phyloP scores from a whole-genome alignment of 2,888 invertebrate species.

The Heteromyza rotundicornis region DNA sequence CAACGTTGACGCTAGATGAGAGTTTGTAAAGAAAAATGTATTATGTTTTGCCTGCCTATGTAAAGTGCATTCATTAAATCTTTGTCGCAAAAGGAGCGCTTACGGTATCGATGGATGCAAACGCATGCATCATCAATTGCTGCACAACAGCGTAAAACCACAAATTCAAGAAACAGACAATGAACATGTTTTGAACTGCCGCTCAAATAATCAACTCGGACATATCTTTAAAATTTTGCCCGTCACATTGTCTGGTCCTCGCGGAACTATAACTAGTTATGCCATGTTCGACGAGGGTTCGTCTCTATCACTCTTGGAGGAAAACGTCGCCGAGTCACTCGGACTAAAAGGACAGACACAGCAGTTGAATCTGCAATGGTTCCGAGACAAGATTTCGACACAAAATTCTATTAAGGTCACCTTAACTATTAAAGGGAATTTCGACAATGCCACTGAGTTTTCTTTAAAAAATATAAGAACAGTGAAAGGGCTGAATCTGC shows the following conservation, averaged over 20 bases:
- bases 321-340: too few species aligned
- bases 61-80: background rate
- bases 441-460: background rate
- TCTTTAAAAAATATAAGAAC: too few species aligned
- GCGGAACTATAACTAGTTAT: background rate
- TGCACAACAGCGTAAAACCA: background rate
- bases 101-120: slow-evolving; percentile 12
- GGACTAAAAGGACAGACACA: background rate
- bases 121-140: slow-evolving; percentile 14
- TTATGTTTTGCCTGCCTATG: slow-evolving; percentile 4
- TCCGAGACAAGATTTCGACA: slow-evolving; percentile 20
- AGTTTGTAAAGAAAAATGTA: background rate
- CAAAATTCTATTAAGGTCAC: slow-evolving; percentile 12
- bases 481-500: background rate
- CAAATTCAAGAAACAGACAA: background rate
- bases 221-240: slow-evolving; percentile 11
- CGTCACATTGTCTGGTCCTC: slow-evolving; percentile 1
- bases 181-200: too few species aligned
- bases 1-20: background rate
- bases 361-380: slow-evolving; percentile 7
- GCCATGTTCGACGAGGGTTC: slow-evolving; percentile 1
- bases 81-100: slow-evolving; percentile 3
- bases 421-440: background rate
- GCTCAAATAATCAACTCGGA: background rate
- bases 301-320: too few species aligned